These are phyloP conservation scores for Macrobrachium rosenbergii DNA, from an alignment of 1,140 invertebrate species.

Conservation along the genomic window DNA sequence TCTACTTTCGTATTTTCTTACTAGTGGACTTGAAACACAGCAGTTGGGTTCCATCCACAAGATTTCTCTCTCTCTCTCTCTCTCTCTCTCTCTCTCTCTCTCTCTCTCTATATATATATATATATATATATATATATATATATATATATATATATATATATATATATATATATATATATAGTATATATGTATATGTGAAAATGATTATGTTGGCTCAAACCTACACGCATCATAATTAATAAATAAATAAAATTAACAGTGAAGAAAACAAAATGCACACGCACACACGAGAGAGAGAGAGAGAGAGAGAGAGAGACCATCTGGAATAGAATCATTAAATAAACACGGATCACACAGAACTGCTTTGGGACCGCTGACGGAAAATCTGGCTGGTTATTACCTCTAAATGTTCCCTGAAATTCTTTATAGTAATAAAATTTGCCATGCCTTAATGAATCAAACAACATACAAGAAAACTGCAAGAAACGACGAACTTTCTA, in stretches of 20 bases:
- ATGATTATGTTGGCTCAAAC: background rate
- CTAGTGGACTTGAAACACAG: too few relatives aligned
- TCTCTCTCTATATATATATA: too few relatives aligned
- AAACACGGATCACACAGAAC: slow-evolving; percentile 13
- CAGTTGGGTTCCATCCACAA: too few relatives aligned
- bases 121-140: slow-evolving; percentile 11
- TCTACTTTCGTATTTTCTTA: too few relatives aligned
- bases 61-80: too few relatives aligned
- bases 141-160: slow-evolving; percentile 11
- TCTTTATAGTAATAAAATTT: too few relatives aligned
- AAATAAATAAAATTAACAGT: background rate
- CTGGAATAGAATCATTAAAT: slow-evolving; percentile 31
- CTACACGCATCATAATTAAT: background rate
- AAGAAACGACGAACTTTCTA: too few relatives aligned
- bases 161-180: background rate
- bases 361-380: background rate
- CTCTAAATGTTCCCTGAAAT: too few relatives aligned
- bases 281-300: slow-evolving; percentile 26
- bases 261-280: background rate
- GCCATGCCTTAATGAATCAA: too few relatives aligned
- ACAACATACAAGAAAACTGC: too few relatives aligned
- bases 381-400: background rate
- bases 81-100: too few relatives aligned
- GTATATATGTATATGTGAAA: background rate
- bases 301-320: slow-evolving; percentile 23